Conservation (phyloP, 2,113 vertebrate species). For the Petaurus breviceps region DNA sequence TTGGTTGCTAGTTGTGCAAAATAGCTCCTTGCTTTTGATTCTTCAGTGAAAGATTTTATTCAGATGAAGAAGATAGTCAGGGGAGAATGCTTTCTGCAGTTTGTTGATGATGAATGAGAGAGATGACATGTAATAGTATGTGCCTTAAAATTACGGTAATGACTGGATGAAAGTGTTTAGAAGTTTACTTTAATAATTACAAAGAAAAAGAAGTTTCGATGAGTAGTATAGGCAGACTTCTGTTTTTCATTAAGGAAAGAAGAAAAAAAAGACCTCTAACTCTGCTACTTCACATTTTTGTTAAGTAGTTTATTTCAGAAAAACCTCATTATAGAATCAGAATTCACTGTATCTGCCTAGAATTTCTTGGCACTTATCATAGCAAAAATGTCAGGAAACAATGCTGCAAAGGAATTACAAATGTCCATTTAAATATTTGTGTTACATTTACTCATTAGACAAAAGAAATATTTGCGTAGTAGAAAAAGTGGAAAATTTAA, state of each 20-base stretch:
- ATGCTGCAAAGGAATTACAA: not conserved
- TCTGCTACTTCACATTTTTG: not conserved
- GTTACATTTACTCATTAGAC: not conserved
- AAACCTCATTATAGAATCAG: conserved; percentile 7
- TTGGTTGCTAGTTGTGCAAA: conserved; percentile 65
- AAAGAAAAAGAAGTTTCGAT: conserved; percentile 8
- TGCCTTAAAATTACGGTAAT: not conserved
- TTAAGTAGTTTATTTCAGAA: conserved; percentile 25
- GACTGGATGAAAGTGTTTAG: conserved; percentile 23
- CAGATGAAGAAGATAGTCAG: conserved; percentile 6
- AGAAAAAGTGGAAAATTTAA: conserved; percentile 11
- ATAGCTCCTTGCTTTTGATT: conserved; percentile 61
- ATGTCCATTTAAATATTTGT: not conserved
- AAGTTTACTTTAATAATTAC: conserved; percentile 1
- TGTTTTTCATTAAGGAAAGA: not conserved
- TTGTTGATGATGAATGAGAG: conserved; percentile 9
- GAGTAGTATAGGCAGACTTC: not conserved
- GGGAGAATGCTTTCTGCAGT: conserved; percentile 5
- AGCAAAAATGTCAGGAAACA: conserved; percentile 29
- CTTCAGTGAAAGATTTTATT: conserved; percentile 47
- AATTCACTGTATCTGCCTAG: not conserved
- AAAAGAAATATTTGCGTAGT: not conserved
- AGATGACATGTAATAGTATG: not conserved
- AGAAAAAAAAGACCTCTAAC: not conserved
- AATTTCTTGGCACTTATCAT: conserved; percentile 1